Evolutionary conservation across 1,140 invertebrate species (phyloP), one percentile per base, ranked within the genome.

Genomic region (Drosophila gunungcola): DNA sequence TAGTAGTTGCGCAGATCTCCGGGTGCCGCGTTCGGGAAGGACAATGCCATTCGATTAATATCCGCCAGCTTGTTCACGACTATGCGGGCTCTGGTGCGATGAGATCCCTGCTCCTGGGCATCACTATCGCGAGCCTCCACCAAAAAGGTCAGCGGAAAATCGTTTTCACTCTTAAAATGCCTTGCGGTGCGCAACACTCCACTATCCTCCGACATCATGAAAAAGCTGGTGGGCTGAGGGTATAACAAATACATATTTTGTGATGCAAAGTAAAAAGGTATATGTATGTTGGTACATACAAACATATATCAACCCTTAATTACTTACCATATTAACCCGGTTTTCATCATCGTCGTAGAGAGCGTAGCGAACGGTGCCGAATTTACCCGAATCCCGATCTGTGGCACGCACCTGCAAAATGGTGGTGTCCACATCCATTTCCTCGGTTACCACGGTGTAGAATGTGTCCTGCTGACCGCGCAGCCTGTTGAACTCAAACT

Each of bases 331-430:
- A 4, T 94, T 94, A 1, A 94, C 94, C n/a, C 91, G 92, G 64
- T 94, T 94, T 0, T 92, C 83, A 10, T 92, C 91, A 5, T 92
- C 91, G 49, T 92, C 91, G 45, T 55, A 92, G 12, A 92, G 84
- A 29, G 80, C 94, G 81, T 97, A 98, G 52, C 95, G 94, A 2
- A 98, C 93, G 80, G 95, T 95, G 1, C 96, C 96, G 84, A 95
- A 97, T 64, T 95, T 95, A 4, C 96, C 96, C 62, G 96, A 97
- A 75, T 98, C 97, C 61, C 94, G 94, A 91, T 98, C 97, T 67
- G 95, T 94, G 3, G 97, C 97, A 93, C 96, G 93, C 1, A 92
- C 88, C 93, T 97, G 96, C 25, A 97, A 91, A 7, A 98, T 95
- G 34, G 95, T 94, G 1, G 96, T 95, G 1, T 95, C 95, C 43